A percentile compares a stretch with the other conserved stretches of the same genome.
Evolutionary conservation across 37 sponge, comb jelly and placozoan species (phyloP).

Genomic region (Petrosia ficiformis): DNA sequence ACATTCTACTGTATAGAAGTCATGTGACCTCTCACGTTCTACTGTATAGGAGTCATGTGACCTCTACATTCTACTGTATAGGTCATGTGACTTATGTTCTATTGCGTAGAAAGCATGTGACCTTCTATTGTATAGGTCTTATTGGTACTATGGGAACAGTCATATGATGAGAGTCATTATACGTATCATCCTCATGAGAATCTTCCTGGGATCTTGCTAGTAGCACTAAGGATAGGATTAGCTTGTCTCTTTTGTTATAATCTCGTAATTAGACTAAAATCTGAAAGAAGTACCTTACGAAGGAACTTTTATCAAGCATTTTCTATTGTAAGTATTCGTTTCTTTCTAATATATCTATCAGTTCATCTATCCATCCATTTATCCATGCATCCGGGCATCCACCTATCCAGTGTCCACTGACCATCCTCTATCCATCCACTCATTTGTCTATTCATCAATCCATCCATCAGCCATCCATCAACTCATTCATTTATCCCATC

Average conservation of each 20-base stretch:
- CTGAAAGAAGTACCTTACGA: conserved; percentile 53
- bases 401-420: too few relatives aligned
- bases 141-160: conserved; percentile 68
- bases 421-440: too few relatives aligned
- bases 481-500: too few relatives aligned
- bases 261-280: conserved; percentile 17
- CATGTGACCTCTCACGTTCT: too few relatives aligned
- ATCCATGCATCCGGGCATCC: too few relatives aligned
- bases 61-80: not conserved
- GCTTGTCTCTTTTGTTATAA: conserved; percentile 46
- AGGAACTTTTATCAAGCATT: conserved; percentile 63
- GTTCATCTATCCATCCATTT: too few relatives aligned
- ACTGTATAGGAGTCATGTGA: too few relatives aligned
- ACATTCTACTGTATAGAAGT: too few relatives aligned
- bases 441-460: too few relatives aligned
- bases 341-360: too few relatives aligned
- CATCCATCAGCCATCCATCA: too few relatives aligned
- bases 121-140: conserved; percentile 26
- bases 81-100: too few relatives aligned
- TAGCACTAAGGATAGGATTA: conserved; percentile 37
- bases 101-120: not conserved
- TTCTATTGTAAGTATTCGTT: conserved; percentile 43
- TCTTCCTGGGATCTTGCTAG: conserved; percentile 48
- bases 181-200: conserved; percentile 60
- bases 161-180: conserved; percentile 68